A percentile compares a stretch with the other conserved stretches of the same genome.
These are phyloP conservation scores for Phrynocephalus guinanensis DNA, from an alignment of 2,797 vertebrate genomes.

Conservation along the genomic window DNA sequence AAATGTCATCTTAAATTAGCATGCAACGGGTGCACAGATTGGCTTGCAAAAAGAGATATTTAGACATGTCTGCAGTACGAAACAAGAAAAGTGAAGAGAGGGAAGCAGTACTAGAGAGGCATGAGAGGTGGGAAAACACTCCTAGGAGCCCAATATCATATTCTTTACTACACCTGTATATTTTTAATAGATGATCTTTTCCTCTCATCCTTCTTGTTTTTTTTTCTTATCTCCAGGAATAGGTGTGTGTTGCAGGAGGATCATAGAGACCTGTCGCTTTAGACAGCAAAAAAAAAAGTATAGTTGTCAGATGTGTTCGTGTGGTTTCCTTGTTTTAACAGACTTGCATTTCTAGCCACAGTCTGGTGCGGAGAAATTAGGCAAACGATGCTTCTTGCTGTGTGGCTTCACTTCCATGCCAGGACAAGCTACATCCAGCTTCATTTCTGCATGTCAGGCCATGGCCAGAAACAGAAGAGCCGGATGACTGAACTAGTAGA, in stretches of 20 bases:
- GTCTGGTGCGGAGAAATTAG: background rate
- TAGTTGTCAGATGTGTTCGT: too few relatives aligned
- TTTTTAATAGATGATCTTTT: background rate
- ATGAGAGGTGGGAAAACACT: too few relatives aligned
- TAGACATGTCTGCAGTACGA: conserved; percentile 2
- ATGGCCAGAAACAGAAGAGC: background rate
- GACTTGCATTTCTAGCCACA: background rate
- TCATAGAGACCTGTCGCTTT: background rate
- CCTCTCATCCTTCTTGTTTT: background rate
- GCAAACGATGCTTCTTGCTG: too few relatives aligned
- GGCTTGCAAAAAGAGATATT: background rate
- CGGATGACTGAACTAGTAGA: background rate
- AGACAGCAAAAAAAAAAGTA: background rate
- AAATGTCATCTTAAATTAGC: conserved; percentile 63
- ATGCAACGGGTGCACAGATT: background rate
- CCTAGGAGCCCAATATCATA: too few relatives aligned
- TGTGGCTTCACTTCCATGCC: background rate
- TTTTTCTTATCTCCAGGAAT: background rate
- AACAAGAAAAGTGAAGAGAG: background rate
- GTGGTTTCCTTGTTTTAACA: too few relatives aligned
- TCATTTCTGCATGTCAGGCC: background rate
- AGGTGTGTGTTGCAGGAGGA: background rate
- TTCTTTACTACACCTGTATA: background rate
- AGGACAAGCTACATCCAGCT: background rate
- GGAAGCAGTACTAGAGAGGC: background rate